phyloP scores from a whole-genome alignment of 2,113 vertebrate species.

The Herpailurus yagouaroundi region DNA sequence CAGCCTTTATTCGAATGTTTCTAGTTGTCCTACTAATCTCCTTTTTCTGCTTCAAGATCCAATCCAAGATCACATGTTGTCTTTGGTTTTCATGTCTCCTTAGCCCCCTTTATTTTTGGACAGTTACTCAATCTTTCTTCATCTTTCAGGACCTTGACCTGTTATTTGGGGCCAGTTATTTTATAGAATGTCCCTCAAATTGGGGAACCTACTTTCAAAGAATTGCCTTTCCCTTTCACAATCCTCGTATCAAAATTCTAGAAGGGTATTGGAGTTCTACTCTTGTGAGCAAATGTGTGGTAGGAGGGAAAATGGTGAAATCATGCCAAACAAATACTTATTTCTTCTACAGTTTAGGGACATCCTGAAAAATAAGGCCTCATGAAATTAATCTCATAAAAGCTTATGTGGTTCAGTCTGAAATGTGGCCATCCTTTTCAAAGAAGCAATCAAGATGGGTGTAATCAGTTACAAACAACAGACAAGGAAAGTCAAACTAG shows the following conservation, averaged over 20 bases:
- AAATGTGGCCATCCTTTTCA: constrained; percentile 11
- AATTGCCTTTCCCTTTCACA: neutral
- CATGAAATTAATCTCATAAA: neutral
- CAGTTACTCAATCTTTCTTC: neutral
- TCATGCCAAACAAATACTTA: neutral
- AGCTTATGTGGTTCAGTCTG: neutral
- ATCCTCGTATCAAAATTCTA: neutral
- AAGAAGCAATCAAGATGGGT: neutral
- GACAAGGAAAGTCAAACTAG: neutral
- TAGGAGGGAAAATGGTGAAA: neutral
- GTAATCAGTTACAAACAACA: neutral
- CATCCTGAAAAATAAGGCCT: neutral
- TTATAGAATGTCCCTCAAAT: neutral
- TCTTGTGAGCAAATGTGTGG: neutral
- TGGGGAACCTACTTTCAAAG: neutral
- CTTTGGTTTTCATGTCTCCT: neutral
- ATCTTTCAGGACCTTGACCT: constrained; percentile 12
- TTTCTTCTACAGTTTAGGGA: neutral
- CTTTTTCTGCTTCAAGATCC: neutral
- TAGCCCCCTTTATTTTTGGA: neutral
- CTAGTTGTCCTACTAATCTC: neutral
- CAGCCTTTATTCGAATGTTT: neutral
- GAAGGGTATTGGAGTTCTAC: neutral
- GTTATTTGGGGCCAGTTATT: neutral
- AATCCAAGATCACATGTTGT: neutral